phyloP scores from a whole-genome alignment of 1,140 invertebrate species.

The Drosophila guanche region DNA sequence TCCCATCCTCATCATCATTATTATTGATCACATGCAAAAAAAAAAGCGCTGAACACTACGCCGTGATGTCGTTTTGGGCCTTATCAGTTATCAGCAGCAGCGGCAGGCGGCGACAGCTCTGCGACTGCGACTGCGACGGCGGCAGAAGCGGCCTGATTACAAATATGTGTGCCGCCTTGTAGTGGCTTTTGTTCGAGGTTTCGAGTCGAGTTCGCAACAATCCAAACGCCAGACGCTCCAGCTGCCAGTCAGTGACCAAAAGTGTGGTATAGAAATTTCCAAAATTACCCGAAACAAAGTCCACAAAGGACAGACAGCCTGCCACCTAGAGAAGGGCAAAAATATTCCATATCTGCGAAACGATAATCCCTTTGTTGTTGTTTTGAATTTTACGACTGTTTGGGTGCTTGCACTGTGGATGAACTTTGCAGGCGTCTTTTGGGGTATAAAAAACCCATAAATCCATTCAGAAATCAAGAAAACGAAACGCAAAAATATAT shows the following conservation, averaged over 20 bases:
- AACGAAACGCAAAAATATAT: conserved; percentile 12
- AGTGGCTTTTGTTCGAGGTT: conserved; percentile 75
- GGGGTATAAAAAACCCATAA: conserved; percentile 60
- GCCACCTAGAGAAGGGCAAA: no score
- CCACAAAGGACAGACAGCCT: conserved; percentile 13
- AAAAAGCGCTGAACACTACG: conserved; percentile 4
- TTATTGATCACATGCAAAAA: conserved; percentile 45
- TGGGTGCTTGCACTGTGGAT: conserved; percentile 31
- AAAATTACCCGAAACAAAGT: conserved; percentile 26
- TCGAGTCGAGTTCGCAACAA: conserved; percentile 67
- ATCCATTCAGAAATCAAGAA: conserved; percentile 32
- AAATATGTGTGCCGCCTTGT: conserved; percentile 15
- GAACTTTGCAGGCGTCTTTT: conserved; percentile 41
- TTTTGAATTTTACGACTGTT: conserved; percentile 25
- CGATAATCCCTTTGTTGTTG: background rate
- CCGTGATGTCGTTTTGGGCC: conserved; percentile 3
- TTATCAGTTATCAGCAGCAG: conserved; percentile 33
- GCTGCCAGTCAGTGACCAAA: conserved; percentile 64
- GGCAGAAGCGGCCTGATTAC: conserved; percentile 59
- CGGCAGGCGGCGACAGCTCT: conserved; percentile 27
- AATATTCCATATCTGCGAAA: conserved; percentile 8
- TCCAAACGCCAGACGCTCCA: conserved; percentile 40
- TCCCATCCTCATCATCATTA: conserved; percentile 20
- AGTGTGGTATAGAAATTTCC: conserved; percentile 39
- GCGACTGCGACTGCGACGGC: conserved; percentile 6